Evolutionary conservation across 2,797 vertebrate genomes (phyloP).

Genomic region (Gambusia yucatana): DNA sequence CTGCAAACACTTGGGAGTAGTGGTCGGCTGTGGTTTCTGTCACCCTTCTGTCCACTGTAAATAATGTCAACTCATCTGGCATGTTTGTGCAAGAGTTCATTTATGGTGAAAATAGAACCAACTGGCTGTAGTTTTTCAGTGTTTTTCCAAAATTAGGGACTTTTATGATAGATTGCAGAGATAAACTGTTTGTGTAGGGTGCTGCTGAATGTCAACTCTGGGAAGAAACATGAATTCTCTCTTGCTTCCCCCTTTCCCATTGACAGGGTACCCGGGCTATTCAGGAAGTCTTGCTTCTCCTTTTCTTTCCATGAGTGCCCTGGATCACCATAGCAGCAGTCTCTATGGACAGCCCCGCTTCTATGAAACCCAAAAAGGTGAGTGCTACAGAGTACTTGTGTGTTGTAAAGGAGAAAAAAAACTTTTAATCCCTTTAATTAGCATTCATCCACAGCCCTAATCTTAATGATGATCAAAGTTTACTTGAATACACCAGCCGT

Average conservation of each 20-base stretch:
- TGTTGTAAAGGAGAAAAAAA: conserved; percentile 12
- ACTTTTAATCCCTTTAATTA: conserved; percentile 49
- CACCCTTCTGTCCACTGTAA: conserved; percentile 77
- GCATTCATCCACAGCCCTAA: conserved; percentile 26
- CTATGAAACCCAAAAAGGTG: conserved; percentile 98
- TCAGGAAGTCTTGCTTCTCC: conserved; percentile 95
- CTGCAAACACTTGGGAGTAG: conserved; percentile 68
- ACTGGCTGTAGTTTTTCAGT: conserved; percentile 48
- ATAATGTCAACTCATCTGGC: conserved; percentile 74
- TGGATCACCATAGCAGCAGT: conserved; percentile 97
- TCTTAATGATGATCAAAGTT: not conserved
- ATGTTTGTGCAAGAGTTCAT: conserved; percentile 73
- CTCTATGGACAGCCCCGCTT: conserved; percentile 97
- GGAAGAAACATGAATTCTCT: conserved; percentile 69
- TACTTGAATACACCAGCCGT: not conserved
- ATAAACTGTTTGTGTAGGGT: conserved; percentile 77
- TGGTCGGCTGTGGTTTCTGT: conserved; percentile 73
- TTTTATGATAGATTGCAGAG: conserved; percentile 67
- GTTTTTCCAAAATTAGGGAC: conserved; percentile 55
- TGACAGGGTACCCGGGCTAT: conserved; percentile 94
- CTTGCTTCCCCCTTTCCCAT: conserved; percentile 61
- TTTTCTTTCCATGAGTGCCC: conserved; percentile 96
- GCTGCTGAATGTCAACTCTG: conserved; percentile 73
- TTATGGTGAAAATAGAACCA: conserved; percentile 67
- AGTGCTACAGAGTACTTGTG: conserved; percentile 36